Base-by-base conservation (phyloP, 2,113 vertebrate species). In the Girardinichthys multiradiatus region DNA sequence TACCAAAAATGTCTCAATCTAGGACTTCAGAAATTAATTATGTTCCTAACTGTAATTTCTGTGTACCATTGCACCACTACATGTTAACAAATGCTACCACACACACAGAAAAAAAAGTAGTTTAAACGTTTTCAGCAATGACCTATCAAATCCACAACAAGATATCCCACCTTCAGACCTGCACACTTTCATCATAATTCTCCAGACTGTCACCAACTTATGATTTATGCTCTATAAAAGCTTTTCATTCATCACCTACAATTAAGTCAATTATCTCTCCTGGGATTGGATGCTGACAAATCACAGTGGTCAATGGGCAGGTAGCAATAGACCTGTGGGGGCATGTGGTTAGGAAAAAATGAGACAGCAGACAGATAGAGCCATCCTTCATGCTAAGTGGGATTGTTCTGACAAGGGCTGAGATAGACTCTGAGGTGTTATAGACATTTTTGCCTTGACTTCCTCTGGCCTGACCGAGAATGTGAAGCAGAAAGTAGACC, bases 371-470 rank as follows among this genome's bases (percentile, higher is more conserved):
- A 91, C 87, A 90, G 89, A 92, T 91, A 90, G 91, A 92, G 89
- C 88, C 89, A 92, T 92, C 80, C 89, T 85, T 92, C 91, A 92
- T 86, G 75, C 87, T 91, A 92, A 92, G 91, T 91, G 88, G 90
- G 86, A 91, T 81, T 77, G 84, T 89, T 80, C 87, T 92, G 91
- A 91, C 87, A 85, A 33, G 63, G 73, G 77, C 84, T 92, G 90
- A 91, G 90, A 92, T 88, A 90, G 91, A 88, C 87, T 87, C 76
- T 30, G 76, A 79, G 83, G 68, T 88, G 85, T 92, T 90, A 92
- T 92, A 79, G 91, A 81, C 87, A 90, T 80, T 72, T 92, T 92
- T 89, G 91, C 91, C 91, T 92, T 92, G 91, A 92, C 91, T 92
- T 86, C 66, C 75, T 83, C 61, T 89, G 87, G 86, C 89, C 89